These are phyloP conservation scores for Iphiclides podalirius DNA, from an alignment of 2,888 invertebrate species.

Conservation along the genomic window DNA sequence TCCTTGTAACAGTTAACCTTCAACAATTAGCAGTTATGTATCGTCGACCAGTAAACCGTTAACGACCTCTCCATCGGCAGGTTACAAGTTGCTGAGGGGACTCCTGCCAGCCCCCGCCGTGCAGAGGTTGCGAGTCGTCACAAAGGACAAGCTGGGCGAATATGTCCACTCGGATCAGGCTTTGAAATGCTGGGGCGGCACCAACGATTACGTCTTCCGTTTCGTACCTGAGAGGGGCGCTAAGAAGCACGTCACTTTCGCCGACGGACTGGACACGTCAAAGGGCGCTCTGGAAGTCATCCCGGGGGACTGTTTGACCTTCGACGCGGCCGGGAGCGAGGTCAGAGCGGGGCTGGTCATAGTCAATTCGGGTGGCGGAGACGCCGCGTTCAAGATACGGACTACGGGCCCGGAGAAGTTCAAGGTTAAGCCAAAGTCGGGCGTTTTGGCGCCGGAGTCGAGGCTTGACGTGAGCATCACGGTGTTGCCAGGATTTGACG, in stretches of 20 bases:
- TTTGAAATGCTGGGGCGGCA: constrained; percentile 87
- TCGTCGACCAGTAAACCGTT: too few relatives aligned
- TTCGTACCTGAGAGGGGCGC: constrained; percentile 80
- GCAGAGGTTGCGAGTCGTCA: constrained; percentile 89
- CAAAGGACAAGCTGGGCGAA: constrained; percentile 84
- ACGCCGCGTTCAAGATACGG: constrained; percentile 84
- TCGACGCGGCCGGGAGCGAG: constrained; percentile 81
- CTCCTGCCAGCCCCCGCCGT: constrained; percentile 91
- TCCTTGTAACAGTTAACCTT: too few relatives aligned
- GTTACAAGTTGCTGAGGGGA: constrained; percentile 90
- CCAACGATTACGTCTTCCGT: constrained; percentile 82
- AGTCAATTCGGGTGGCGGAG: constrained; percentile 78
- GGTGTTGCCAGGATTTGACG: constrained; percentile 83
- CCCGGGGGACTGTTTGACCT: constrained; percentile 83
- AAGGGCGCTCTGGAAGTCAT: constrained; percentile 69
- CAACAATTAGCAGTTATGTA: too few relatives aligned
- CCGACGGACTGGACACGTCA: constrained; percentile 22
- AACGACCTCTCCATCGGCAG: constrained; percentile 81
- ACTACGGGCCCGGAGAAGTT: constrained; percentile 95
- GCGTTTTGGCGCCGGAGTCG: constrained; percentile 82
- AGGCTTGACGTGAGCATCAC: constrained; percentile 82
- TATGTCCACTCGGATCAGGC: constrained; percentile 86
- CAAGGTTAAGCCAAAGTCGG: constrained; percentile 90
- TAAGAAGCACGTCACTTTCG: constrained; percentile 32
- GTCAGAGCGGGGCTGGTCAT: constrained; percentile 80